These are phyloP conservation scores for Paedocypris sp. DNA, from an alignment of 2,113 vertebrate species.

Conservation along the genomic window DNA sequence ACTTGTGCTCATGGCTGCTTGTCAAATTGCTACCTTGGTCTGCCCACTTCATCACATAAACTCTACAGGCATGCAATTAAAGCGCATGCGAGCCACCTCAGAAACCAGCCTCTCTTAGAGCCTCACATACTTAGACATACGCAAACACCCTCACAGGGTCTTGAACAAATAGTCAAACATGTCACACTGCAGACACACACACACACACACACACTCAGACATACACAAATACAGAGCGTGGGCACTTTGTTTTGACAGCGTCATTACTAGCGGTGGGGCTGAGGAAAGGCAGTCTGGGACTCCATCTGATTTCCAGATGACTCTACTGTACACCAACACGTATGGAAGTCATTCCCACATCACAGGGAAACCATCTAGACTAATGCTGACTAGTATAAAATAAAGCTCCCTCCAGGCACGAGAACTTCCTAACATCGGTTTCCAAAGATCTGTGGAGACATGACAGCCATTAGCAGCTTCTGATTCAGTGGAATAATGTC, in stretches of 20 bases:
- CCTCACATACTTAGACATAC: not conserved
- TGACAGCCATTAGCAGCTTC: conserved; percentile 3
- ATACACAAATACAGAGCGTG: not conserved
- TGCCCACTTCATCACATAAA: conserved; percentile 38
- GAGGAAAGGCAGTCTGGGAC: not conserved
- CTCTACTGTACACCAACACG: conserved; percentile 3
- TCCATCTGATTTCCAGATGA: conserved; percentile 6
- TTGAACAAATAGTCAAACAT: conserved; percentile 8
- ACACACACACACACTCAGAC: conserved; percentile 11
- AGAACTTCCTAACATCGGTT: not conserved
- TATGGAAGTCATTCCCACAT: conserved; percentile 11
- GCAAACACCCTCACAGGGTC: not conserved
- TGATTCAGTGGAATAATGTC: not conserved
- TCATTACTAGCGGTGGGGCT: conserved; percentile 18
- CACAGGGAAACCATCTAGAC: not conserved
- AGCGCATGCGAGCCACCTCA: conserved; percentile 60
- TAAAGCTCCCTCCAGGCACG: not conserved
- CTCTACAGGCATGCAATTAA: conserved; percentile 58
- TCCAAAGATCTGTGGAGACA: not conserved
- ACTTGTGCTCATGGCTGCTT: conserved; percentile 28
- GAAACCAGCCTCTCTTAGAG: conserved; percentile 37
- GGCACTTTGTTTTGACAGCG: conserved; percentile 27
- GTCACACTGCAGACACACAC: not conserved
- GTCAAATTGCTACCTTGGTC: conserved; percentile 47
- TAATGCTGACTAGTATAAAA: conserved; percentile 17